A percentile compares a stretch with the other conserved stretches of the same genome.
These are phyloP conservation scores for Hyles vespertilio DNA, from an alignment of 1,140 invertebrate genomes.

Conservation along the genomic window DNA sequence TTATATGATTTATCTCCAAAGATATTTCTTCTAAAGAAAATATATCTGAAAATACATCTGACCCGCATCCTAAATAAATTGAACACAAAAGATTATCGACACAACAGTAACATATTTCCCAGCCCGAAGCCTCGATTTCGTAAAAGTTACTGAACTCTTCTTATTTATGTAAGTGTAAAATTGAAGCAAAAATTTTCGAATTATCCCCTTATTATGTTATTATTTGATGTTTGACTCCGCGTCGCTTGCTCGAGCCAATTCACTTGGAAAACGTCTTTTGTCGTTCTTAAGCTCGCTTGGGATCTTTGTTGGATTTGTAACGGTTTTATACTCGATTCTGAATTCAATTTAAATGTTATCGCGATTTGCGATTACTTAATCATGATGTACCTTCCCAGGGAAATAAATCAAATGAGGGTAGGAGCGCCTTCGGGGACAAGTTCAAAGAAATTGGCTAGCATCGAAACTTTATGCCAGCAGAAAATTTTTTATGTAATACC, in stretches of 20 bases:
- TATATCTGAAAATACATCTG: too few relatives aligned
- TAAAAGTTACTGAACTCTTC: slow-evolving; percentile 22
- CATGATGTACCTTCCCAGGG: too few relatives aligned
- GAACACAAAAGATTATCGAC: not conserved
- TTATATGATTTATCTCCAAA: too few relatives aligned
- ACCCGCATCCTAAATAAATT: too few relatives aligned
- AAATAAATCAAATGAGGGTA: too few relatives aligned
- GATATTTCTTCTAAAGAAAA: too few relatives aligned
- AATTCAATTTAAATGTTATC: slow-evolving; percentile 11
- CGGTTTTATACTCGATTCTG: slow-evolving; percentile 12
- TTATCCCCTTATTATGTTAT: slow-evolving; percentile 30
- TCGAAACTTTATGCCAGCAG: too few relatives aligned
- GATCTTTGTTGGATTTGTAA: slow-evolving; percentile 15
- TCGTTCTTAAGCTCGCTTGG: slow-evolving; percentile 13
- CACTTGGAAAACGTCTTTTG: slow-evolving; percentile 22
- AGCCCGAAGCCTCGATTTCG: slow-evolving; percentile 20
- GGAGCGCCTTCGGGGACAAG: too few relatives aligned
- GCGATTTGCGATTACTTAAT: too few relatives aligned
- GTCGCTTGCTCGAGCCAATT: slow-evolving; percentile 15
- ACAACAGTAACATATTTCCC: slow-evolving; percentile 2
- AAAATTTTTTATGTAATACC: too few relatives aligned
- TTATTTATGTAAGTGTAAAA: slow-evolving; percentile 30
- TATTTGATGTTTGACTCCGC: slow-evolving; percentile 32
- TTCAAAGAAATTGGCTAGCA: too few relatives aligned
- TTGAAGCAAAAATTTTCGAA: slow-evolving; percentile 29